phyloP scores from a whole-genome alignment of 2,888 invertebrate genomes.

The Nephrotoma flavescens region DNA sequence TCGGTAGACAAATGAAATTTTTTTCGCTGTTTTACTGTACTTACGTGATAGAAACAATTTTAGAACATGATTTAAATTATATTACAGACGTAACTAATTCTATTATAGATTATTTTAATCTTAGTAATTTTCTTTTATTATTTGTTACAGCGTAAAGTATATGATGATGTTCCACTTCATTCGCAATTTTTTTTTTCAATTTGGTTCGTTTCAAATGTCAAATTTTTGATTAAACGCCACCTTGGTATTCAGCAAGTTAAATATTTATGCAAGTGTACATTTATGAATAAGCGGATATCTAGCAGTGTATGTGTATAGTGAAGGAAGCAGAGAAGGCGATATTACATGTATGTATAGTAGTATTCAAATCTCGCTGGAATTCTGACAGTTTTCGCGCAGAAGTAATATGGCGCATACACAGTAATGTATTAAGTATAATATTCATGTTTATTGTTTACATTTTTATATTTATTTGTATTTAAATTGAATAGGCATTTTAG shows the following conservation, averaged over 20 bases:
- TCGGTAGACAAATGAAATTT: neutral
- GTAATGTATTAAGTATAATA: too few species aligned
- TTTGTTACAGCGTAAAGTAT: neutral
- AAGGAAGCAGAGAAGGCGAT: too few species aligned
- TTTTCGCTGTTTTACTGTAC: neutral
- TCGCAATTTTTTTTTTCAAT: neutral
- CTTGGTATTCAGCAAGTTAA: neutral
- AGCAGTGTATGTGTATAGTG: too few species aligned
- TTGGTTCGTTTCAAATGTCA: neutral
- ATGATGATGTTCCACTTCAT: neutral
- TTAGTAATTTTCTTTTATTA: neutral
- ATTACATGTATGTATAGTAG: too few species aligned
- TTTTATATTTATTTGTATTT: too few species aligned
- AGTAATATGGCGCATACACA: too few species aligned
- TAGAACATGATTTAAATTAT: neutral
- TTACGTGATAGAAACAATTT: neutral
- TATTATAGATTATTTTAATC: neutral
- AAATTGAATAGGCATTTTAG: too few species aligned
- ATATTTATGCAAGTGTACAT: neutral
- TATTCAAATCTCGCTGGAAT: too few species aligned
- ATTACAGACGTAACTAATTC: neutral
- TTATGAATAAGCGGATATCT: too few species aligned
- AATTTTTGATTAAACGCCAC: neutral
- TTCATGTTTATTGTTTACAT: too few species aligned
- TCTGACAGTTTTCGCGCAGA: too few species aligned